Evolutionary conservation across 1,140 invertebrate species (phyloP).

Genomic region (Alviniconcha marisindica): DNA sequence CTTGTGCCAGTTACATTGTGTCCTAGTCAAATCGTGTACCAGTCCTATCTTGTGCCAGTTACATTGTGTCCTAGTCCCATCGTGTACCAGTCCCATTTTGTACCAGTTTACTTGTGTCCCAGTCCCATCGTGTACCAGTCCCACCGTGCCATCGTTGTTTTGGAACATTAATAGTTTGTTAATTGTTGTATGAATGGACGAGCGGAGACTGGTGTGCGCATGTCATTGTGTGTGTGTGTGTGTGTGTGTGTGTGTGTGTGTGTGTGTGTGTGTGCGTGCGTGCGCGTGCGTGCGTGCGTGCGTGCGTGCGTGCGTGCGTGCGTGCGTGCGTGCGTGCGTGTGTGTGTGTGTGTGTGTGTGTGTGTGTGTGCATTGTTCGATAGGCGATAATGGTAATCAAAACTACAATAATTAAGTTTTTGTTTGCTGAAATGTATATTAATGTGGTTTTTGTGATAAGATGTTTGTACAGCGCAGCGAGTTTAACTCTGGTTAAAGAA

Average conservation of each 20-base stretch:
- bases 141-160: no score
- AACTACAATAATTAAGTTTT: not conserved
- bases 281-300: constrained; percentile 23
- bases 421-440: not conserved
- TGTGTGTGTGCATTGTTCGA: constrained; percentile 14
- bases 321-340: constrained; percentile 21
- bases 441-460: no score
- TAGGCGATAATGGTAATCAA: not conserved
- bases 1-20: no score
- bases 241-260: constrained; percentile 6
- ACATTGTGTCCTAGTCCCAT: no score
- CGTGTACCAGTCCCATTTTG: not conserved
- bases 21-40: no score
- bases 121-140: not conserved
- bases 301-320: constrained; percentile 15
- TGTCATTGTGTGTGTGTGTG: constrained; percentile 5
- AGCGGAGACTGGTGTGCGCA: not conserved
- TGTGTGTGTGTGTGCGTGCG: constrained; percentile 13
- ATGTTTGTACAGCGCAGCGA: no score
- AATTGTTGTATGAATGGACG: not conserved
- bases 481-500: no score
- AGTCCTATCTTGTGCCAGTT: no score
- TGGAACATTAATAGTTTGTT: no score
- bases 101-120: not conserved
- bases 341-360: constrained; percentile 27